These are phyloP conservation scores for Drosophila punjabiensis DNA, from an alignment of 1,140 invertebrate species.

Conservation along the genomic window DNA sequence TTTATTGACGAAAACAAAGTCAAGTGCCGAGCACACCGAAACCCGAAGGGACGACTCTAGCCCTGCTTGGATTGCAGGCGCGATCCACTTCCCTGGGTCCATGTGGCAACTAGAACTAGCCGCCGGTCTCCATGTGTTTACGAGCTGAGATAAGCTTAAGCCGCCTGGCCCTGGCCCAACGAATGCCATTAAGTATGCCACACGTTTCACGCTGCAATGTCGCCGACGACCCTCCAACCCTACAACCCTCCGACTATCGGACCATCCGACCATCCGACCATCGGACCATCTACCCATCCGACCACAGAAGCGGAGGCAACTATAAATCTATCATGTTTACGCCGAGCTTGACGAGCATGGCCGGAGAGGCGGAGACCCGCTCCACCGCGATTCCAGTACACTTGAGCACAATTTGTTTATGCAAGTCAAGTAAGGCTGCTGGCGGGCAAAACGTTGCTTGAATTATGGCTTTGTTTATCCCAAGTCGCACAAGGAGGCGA, in stretches of 20 bases:
- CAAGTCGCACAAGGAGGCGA: slow-evolving; percentile 63
- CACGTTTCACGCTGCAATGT: slow-evolving; percentile 69
- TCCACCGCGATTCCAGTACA: slow-evolving; percentile 28
- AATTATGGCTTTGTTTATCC: slow-evolving; percentile 83
- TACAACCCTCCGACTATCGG: neutral
- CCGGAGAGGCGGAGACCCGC: slow-evolving; percentile 10
- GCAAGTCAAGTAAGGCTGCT: slow-evolving; percentile 67
- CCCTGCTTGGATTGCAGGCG: slow-evolving; percentile 59
- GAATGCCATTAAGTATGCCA: slow-evolving; percentile 68
- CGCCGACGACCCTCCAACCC: slow-evolving; percentile 41
- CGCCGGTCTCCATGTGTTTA: slow-evolving; percentile 64
- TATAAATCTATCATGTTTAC: slow-evolving; percentile 82
- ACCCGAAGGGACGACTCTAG: neutral
- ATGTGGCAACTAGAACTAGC: slow-evolving; percentile 35
- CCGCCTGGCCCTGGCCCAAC: slow-evolving; percentile 24
- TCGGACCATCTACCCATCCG: slow-evolving; percentile 15
- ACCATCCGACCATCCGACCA: neutral
- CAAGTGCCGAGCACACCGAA: slow-evolving; percentile 63
- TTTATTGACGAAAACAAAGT: slow-evolving; percentile 81
- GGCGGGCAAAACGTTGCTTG: slow-evolving; percentile 74
- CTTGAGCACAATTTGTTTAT: slow-evolving; percentile 79
- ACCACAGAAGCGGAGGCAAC: slow-evolving; percentile 60
- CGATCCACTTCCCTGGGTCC: slow-evolving; percentile 31
- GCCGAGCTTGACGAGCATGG: slow-evolving; percentile 70
- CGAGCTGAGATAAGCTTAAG: slow-evolving; percentile 74